A percentile compares a stretch with the other conserved stretches of the same genome.
phyloP scores from a whole-genome alignment of 2,113 vertebrate genomes.

The Oryzias javanicus region DNA sequence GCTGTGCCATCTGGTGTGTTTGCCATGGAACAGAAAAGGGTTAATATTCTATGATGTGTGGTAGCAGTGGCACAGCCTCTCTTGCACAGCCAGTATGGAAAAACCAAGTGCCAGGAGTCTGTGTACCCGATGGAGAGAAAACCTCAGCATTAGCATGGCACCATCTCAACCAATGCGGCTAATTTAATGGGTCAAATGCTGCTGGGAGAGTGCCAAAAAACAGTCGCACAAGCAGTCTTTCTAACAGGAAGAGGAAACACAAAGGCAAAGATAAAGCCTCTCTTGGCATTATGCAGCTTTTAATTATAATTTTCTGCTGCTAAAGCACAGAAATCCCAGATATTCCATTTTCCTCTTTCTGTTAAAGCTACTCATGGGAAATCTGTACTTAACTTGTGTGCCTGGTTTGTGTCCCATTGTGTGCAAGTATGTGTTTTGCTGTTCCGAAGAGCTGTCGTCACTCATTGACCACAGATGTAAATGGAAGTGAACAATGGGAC shows the following conservation, averaged over 20 bases:
- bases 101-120: constrained; percentile 70
- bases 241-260: constrained; percentile 50
- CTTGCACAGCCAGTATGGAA: constrained; percentile 67
- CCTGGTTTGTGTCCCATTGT: constrained; percentile 27
- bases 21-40: constrained; percentile 82
- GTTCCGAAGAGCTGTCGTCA: constrained; percentile 68
- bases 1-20: constrained; percentile 80
- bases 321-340: constrained; percentile 14
- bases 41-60: constrained; percentile 86
- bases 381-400: constrained; percentile 35
- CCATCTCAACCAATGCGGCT: constrained; percentile 74
- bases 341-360: constrained; percentile 26
- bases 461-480: constrained; percentile 78
- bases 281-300: constrained; percentile 44
- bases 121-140: constrained; percentile 74
- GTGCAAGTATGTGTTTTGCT: constrained; percentile 55
- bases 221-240: constrained; percentile 65
- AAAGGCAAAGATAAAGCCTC: constrained; percentile 44
- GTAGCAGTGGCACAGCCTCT: constrained; percentile 73
- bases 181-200: constrained; percentile 78
- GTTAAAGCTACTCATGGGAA: constrained; percentile 36
- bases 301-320: constrained; percentile 42
- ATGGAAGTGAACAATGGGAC: constrained; percentile 76
- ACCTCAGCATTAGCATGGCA: constrained; percentile 73
- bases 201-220: constrained; percentile 73